Evolutionary conservation across 2,888 invertebrate species (phyloP).

Genomic region (Alcis repandata): DNA sequence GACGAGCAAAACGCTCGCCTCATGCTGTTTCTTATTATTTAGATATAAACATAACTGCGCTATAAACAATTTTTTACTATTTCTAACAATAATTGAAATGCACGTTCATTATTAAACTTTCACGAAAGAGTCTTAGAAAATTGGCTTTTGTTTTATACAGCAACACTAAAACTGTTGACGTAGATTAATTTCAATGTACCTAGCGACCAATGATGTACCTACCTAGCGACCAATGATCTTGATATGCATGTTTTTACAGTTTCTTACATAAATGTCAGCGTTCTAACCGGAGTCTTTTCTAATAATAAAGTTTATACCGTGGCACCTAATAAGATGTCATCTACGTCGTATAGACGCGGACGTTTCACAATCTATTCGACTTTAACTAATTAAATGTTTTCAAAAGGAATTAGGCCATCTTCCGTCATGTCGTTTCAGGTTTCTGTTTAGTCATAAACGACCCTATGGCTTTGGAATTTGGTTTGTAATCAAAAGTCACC

Average conservation of each 20-base stretch:
- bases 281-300: not conserved
- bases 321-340: constrained; percentile 24
- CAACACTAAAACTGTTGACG: too few species aligned
- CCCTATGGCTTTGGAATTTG: not conserved
- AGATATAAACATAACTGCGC: too few species aligned
- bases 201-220: too few species aligned
- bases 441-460: constrained; percentile 12
- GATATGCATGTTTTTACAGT: not conserved
- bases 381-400: constrained; percentile 42
- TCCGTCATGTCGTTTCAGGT: constrained; percentile 38
- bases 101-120: too few species aligned
- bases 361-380: constrained; percentile 33
- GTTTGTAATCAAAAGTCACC: not conserved
- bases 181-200: too few species aligned
- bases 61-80: too few species aligned
- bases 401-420: constrained; percentile 41
- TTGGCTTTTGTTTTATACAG: too few species aligned
- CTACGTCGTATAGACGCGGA: constrained; percentile 19
- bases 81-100: too few species aligned
- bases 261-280: not conserved
- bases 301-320: constrained; percentile 17
- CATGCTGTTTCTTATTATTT: too few species aligned
- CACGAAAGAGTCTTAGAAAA: too few species aligned
- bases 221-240: too few species aligned
- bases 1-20: too few species aligned